phyloP scores from a whole-genome alignment of 2,797 vertebrate genomes.

The Cyclura pinguis region DNA sequence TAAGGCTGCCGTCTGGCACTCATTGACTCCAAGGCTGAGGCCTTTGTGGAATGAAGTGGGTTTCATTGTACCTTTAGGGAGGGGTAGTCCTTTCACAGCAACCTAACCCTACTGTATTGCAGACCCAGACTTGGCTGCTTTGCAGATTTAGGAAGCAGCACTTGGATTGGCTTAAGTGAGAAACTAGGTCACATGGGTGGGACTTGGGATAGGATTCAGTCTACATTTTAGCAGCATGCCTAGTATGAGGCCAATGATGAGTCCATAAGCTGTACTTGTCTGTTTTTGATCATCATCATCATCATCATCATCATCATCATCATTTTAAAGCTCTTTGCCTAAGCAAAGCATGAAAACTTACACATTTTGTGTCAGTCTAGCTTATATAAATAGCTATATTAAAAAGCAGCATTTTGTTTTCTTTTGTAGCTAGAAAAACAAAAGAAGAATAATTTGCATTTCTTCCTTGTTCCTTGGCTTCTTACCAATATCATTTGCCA shows the following conservation, averaged over 20 bases:
- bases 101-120: background rate
- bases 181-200: too few species aligned
- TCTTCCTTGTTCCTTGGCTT: background rate
- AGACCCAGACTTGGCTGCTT: background rate
- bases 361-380: background rate
- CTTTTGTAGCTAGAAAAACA: background rate
- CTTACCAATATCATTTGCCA: background rate
- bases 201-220: background rate
- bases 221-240: background rate
- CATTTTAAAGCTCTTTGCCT: background rate
- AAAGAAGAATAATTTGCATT: background rate
- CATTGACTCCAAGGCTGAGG: background rate
- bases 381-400: background rate
- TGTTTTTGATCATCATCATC: background rate
- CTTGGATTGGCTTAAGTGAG: background rate
- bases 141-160: background rate
- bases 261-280: background rate
- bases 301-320: background rate
- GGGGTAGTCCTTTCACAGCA: background rate
- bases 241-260: background rate
- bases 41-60: background rate
- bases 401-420: background rate
- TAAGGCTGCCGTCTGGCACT: conserved; percentile 70
- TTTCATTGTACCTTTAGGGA: background rate
- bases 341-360: background rate